Base-by-base conservation (phyloP, 2,888 invertebrate species). In the Macropis europaea region DNA sequence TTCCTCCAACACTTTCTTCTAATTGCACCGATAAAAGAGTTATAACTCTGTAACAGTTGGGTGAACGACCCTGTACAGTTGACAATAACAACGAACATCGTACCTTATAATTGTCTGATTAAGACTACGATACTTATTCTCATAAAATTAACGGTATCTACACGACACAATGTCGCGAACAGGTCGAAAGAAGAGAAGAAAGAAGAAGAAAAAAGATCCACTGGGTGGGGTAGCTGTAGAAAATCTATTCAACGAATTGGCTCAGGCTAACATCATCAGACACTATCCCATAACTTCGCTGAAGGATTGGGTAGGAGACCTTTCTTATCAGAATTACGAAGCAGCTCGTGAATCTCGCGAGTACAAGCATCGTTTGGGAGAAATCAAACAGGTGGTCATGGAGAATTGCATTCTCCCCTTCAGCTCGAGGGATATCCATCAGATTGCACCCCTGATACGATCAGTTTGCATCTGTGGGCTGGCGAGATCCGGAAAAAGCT, bases 191-290 rank as follows among this genome's bases (percentile, higher is more conserved):
- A 17, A 13, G 77, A 67, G 47, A 11, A 64, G 76, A 13, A 66
- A 47, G 3, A 74, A 32, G 24, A 73, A 54, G 38, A 82, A 82
- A 24, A 80, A 71, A 40, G 72, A 60, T 79, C 76, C 63, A 3
- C 90, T 90, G 57, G 93, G 92, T 0, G 93, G 94, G 86, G 86
- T 93, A 69, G 89, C 91, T 0, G 91, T 92, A 0, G 93, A 93
- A 79, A 92, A 92, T n/a, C 91, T 96, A 82, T 95, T 95, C 83
- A 94, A 95, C 87, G 93, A 93, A 84, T 91, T 97, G 63, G 94
- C 94, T 3, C 92, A 93, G 82, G 92, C 93, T 79, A 94, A 94
- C 4, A 94, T 97, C 64, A 93, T 96, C 52, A 92, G 90, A 77
- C 91, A 92, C 54, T 94, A 94, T 86, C 94, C 94, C 0, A 90